phyloP scores from a whole-genome alignment of 2,113 vertebrate species.

The Onychorhynchus coronatus region DNA sequence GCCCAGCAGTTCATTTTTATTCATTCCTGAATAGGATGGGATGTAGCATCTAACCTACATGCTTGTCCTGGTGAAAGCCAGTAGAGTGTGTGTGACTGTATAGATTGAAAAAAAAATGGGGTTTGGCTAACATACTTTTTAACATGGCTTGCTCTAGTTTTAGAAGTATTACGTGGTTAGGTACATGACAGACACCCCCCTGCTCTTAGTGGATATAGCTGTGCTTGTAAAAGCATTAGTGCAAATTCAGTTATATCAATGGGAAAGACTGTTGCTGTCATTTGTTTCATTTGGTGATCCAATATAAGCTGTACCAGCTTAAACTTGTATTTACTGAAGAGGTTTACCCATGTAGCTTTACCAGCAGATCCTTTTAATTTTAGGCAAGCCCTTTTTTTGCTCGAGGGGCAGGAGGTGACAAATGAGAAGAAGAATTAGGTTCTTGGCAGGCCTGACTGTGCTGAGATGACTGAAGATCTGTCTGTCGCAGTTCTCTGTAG shows the following conservation, averaged over 20 bases:
- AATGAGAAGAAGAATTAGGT: neutral
- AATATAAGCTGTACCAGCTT: neutral
- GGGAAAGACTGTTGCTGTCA: neutral
- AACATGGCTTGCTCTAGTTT: neutral
- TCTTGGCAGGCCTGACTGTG: neutral
- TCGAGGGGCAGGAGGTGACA: neutral
- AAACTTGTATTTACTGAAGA: neutral
- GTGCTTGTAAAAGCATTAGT: neutral
- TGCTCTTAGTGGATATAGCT: neutral
- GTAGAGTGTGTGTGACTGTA: neutral
- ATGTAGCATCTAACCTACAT: neutral
- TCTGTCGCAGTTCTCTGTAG: neutral
- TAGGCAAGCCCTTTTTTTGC: neutral
- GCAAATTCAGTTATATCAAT: neutral
- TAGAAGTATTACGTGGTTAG: neutral
- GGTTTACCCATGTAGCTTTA: neutral
- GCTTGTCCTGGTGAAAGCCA: neutral
- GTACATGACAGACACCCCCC: neutral
- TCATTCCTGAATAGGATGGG: neutral
- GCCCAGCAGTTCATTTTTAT: constrained; percentile 44
- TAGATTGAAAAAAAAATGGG: neutral
- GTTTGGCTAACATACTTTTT: neutral
- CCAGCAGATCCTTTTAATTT: neutral
- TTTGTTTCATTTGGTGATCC: neutral
- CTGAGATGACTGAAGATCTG: neutral